Percentiles rank a stretch among this genome's conserved stretches.
phyloP scores from a whole-genome alignment of 2,888 invertebrate genomes.

The Caenorhabditis drosophilae region DNA sequence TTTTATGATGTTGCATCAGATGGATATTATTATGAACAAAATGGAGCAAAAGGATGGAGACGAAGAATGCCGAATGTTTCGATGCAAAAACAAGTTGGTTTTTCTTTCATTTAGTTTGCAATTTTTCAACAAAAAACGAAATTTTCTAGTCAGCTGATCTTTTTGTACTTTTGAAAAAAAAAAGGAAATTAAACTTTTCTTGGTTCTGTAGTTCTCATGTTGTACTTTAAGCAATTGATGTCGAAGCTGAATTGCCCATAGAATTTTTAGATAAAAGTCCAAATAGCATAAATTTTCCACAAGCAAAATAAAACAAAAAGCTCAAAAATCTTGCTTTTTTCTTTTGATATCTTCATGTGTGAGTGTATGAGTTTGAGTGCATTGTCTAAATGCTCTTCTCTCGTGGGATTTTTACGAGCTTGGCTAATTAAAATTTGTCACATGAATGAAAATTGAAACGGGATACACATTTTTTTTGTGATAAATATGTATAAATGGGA shows the following conservation, averaged over 20 bases:
- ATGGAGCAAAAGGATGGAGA: constrained; percentile 62
- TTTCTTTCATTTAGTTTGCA: too few relatives aligned
- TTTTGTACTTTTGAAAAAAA: not conserved
- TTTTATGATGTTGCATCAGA: constrained; percentile 64
- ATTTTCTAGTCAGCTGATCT: not conserved
- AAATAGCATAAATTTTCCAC: too few relatives aligned
- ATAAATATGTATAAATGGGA: too few relatives aligned
- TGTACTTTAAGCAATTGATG: constrained; percentile 25
- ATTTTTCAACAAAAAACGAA: constrained; percentile 1
- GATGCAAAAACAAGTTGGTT: constrained; percentile 38
- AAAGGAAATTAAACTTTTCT: not conserved
- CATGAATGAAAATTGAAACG: too few relatives aligned
- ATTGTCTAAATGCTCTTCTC: too few relatives aligned
- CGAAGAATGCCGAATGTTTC: constrained; percentile 48
- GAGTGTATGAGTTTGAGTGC: not conserved
- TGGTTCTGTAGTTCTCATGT: constrained; percentile 17
- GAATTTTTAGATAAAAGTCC: too few relatives aligned
- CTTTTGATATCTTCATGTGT: not conserved
- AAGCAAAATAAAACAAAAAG: too few relatives aligned
- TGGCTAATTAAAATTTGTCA: not conserved
- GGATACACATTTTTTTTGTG: too few relatives aligned
- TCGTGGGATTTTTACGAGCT: too few relatives aligned
- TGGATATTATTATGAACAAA: constrained; percentile 68
- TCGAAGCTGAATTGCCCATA: too few relatives aligned
- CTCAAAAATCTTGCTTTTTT: not conserved